phyloP scores from a whole-genome alignment of 2,888 invertebrate genomes.

The Eupithecia centaureata region DNA sequence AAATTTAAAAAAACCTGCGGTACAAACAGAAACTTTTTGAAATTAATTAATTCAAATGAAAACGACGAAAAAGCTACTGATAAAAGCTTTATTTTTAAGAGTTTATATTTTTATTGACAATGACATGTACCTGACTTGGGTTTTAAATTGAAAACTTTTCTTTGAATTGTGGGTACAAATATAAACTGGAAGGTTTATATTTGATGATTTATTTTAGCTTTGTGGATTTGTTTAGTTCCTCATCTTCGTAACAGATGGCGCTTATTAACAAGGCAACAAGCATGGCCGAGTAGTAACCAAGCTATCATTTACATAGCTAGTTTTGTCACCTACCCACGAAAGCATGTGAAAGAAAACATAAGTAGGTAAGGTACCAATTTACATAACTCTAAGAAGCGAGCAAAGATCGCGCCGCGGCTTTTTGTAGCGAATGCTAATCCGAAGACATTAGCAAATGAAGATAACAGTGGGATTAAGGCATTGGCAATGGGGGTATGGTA shows the following conservation, averaged over 20 bases:
- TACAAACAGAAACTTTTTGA: slow-evolving; percentile 67
- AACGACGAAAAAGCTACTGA: slow-evolving; percentile 43
- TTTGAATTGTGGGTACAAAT: background rate
- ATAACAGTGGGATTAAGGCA: slow-evolving; percentile 79
- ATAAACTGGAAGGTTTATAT: background rate
- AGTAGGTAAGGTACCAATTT: background rate
- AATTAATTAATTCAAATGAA: slow-evolving; percentile 55
- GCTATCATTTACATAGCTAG: background rate
- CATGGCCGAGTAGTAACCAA: background rate
- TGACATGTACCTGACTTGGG: background rate
- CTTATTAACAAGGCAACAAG: background rate
- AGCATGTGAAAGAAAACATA: background rate
- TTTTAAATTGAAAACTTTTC: background rate
- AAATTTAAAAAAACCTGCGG: slow-evolving; percentile 52
- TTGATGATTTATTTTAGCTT: background rate
- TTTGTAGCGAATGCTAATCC: slow-evolving; percentile 70
- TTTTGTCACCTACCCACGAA: background rate
- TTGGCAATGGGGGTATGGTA: slow-evolving; percentile 46
- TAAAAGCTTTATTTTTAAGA: slow-evolving; percentile 11
- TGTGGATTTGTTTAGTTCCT: background rate
- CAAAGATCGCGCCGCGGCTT: slow-evolving; percentile 31
- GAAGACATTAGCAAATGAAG: slow-evolving; percentile 77
- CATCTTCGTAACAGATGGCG: background rate
- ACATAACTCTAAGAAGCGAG: slow-evolving; percentile 29
- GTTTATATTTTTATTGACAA: background rate